Base-by-base conservation (phyloP, 2,113 vertebrate genomes). In the Hippocampus guttulatus region DNA sequence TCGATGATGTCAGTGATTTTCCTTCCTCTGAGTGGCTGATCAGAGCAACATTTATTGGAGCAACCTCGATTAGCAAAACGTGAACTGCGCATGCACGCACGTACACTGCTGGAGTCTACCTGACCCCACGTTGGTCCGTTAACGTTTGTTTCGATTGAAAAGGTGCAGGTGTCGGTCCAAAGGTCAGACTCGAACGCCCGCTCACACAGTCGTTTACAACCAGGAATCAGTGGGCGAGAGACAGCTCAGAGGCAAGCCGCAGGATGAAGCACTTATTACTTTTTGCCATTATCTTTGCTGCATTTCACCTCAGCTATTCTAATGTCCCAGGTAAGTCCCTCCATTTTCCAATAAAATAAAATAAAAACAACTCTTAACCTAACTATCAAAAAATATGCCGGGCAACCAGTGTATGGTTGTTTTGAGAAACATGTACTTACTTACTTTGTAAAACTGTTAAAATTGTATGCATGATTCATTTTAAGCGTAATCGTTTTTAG, bases 261-360 rank as follows among this genome's bases (percentile, higher is more conserved):
- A 91, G 77, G 57, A 93, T 93, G 91, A 90, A 81, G 78, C 65
- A 66, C 64, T 70, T 91, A 57, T 65, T 80, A 61, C 15, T 88
- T 30, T 78, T 85, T 76, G 83, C 76, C 21, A 25, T 88, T 16
- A 52, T 76, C 75, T 85, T 88, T 70, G 75, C 77, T 30, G 41
- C 75, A 1, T 68, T 91, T 67, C 64, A 77, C 64, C 40, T 66
- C 51, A 52, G 81, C 71, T 38, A 82, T 25, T 70, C 75, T 1
- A 0, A 1, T 3, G 6, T 1, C 49, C 71, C 69, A 86, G 88
- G 92, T 93, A 88, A 27, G 70, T 76, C 0, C 16, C 61, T 33
- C 3, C 11, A 14, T 71, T 47, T 52, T 30, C 8, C 0, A 16
- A 25, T 40, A 18, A 16, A 33, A 45, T 60, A 43, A n/a, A 47